A percentile compares a stretch with the other conserved stretches of the same genome.
Evolutionary conservation across 35 echinoderm and acorn worm genomes (phyloP).

Genomic region (Acanthaster planci): DNA sequence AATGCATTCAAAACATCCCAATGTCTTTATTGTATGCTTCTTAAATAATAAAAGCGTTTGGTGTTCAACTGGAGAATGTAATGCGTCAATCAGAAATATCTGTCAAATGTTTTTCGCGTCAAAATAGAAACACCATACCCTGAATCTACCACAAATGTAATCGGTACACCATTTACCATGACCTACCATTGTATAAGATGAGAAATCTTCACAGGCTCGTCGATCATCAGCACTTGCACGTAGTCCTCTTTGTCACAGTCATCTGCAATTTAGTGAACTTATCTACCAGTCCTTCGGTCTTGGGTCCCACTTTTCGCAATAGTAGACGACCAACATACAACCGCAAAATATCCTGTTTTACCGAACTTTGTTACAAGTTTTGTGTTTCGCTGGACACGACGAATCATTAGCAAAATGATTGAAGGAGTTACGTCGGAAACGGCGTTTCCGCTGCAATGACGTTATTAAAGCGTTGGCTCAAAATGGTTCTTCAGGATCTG

Average conservation of each 20-base stretch:
- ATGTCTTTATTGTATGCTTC: slow-evolving; percentile 3
- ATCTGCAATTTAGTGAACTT: not conserved
- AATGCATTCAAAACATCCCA: too few species aligned
- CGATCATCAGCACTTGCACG: not conserved
- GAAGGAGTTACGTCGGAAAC: slow-evolving; percentile 11
- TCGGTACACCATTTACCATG: slow-evolving; percentile 12
- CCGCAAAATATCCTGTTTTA: slow-evolving; percentile 44
- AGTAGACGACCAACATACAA: slow-evolving; percentile 31
- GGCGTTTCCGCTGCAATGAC: not conserved
- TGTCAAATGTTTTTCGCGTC: slow-evolving; percentile 39
- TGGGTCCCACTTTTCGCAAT: too few species aligned
- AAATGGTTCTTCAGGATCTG: not conserved
- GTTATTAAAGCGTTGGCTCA: slow-evolving; percentile 11
- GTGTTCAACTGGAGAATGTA: not conserved
- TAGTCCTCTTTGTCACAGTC: not conserved
- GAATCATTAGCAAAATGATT: too few species aligned
- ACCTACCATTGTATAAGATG: slow-evolving; percentile 10
- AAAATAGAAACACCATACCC: slow-evolving; percentile 37
- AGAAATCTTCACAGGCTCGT: not conserved
- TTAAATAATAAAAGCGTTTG: slow-evolving; percentile 23
- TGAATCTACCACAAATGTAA: slow-evolving; percentile 34
- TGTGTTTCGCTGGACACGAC: too few species aligned
- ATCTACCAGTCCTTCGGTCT: too few species aligned
- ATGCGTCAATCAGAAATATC: slow-evolving; percentile 44
- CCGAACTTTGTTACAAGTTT: slow-evolving; percentile 28